Conservation (phyloP, 2,888 invertebrate genomes). For the Drosophila pseudotalamancana region DNA sequence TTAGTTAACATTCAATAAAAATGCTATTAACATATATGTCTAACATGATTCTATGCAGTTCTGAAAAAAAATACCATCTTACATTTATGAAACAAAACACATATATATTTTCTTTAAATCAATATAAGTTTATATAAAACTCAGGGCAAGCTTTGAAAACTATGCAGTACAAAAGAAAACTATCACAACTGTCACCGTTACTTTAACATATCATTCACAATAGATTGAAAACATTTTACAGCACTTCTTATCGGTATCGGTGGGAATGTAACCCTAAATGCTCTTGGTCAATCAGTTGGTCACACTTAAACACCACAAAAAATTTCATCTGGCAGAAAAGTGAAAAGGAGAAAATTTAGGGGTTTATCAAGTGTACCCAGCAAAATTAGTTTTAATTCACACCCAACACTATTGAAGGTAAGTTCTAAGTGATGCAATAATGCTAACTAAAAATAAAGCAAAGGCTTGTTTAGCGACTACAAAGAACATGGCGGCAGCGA, state of each 20-base stretch:
- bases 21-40: too few relatives aligned
- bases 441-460: background rate
- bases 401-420: conserved; percentile 46
- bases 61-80: too few relatives aligned
- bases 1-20: too few relatives aligned
- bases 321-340: conserved; percentile 60
- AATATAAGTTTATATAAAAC: background rate
- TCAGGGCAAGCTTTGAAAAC: background rate
- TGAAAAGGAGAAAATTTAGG: conserved; percentile 68
- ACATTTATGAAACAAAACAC: too few relatives aligned
- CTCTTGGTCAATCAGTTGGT: conserved; percentile 21
- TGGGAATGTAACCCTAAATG: conserved; percentile 7
- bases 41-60: too few relatives aligned
- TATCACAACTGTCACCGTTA: background rate
- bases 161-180: too few relatives aligned
- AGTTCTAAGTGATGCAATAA: conserved; percentile 13
- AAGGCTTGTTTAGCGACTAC: background rate
- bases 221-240: background rate
- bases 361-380: conserved; percentile 41
- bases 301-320: conserved; percentile 49
- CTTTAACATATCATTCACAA: conserved; percentile 21
- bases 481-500: conserved; percentile 62
- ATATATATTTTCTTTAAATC: background rate
- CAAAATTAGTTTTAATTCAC: conserved; percentile 62
- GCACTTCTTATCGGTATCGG: conserved; percentile 18